Percentiles rank a stretch among this genome's conserved stretches.
Evolutionary conservation across 2,888 invertebrate genomes (phyloP).

Genomic region (Panzeria rudis): DNA sequence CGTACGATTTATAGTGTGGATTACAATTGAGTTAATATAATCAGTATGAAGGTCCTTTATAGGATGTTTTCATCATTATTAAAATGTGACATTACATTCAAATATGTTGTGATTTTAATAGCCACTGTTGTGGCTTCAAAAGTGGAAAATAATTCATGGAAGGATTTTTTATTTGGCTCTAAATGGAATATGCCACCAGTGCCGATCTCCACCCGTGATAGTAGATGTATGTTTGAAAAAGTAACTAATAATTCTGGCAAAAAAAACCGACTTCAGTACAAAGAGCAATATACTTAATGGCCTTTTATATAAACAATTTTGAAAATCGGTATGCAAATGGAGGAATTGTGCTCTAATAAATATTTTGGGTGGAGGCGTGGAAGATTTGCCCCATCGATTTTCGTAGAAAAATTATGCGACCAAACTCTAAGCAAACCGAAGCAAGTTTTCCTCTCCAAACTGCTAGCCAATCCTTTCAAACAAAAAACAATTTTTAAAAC

Average conservation of each 20-base stretch:
- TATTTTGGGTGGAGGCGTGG: no score
- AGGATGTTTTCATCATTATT: conserved; percentile 33
- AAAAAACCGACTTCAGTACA: no score
- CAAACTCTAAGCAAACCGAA: no score
- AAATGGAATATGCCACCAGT: conserved; percentile 77
- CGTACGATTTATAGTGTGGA: neutral
- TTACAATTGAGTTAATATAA: neutral
- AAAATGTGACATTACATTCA: conserved; percentile 18
- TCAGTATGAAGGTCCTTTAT: conserved; percentile 60
- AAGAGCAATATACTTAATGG: no score
- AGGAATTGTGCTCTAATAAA: no score
- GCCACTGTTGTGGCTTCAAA: conserved; percentile 50
- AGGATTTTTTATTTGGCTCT: conserved; percentile 80
- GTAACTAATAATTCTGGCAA: neutral
- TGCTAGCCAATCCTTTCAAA: no score
- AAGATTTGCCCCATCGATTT: no score
- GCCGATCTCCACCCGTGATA: conserved; percentile 74
- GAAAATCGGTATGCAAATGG: no score
- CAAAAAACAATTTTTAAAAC: no score
- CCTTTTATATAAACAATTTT: no score
- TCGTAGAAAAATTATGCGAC: no score
- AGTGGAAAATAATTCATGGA: conserved; percentile 77
- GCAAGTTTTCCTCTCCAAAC: no score
- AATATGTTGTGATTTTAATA: conserved; percentile 42
- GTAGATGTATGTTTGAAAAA: conserved; percentile 77